These are phyloP conservation scores for Prionace glauca DNA, from an alignment of 2,797 vertebrate genomes.

Conservation along the genomic window DNA sequence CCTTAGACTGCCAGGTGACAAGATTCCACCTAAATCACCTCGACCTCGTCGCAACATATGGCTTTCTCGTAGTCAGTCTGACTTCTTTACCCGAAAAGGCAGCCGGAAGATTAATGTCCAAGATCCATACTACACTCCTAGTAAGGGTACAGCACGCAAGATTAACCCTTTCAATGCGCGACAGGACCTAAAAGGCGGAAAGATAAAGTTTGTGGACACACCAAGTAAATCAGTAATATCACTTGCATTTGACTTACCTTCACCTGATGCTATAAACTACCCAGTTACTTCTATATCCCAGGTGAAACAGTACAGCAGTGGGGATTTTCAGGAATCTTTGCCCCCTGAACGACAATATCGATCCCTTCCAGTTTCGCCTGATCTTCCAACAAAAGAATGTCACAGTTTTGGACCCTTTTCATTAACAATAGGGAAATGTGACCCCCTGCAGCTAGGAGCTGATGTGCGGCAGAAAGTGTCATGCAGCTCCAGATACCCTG, in stretches of 20 bases:
- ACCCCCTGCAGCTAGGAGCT: slow-evolving; percentile 53
- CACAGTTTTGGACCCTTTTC: slow-evolving; percentile 56
- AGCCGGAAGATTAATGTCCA: slow-evolving; percentile 78
- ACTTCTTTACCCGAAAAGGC: slow-evolving; percentile 86
- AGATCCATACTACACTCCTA: slow-evolving; percentile 83
- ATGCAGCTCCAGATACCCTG: slow-evolving; percentile 70
- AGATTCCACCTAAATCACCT: slow-evolving; percentile 87
- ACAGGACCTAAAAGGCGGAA: slow-evolving; percentile 91
- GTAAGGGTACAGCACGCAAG: slow-evolving; percentile 60
- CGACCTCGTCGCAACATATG: slow-evolving; percentile 84
- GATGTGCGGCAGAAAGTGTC: slow-evolving; percentile 63
- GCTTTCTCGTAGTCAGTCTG: slow-evolving; percentile 91
- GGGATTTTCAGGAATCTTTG: slow-evolving; percentile 63
- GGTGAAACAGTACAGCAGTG: slow-evolving; percentile 47
- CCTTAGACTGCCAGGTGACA: slow-evolving; percentile 70
- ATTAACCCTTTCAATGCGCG: slow-evolving; percentile 93
- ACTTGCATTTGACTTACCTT: slow-evolving; percentile 86
- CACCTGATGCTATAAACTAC: slow-evolving; percentile 64
- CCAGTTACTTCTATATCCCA: slow-evolving; percentile 53
- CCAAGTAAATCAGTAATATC: slow-evolving; percentile 96
- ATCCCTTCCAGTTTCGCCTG: slow-evolving; percentile 81
- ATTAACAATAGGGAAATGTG: slow-evolving; percentile 54
- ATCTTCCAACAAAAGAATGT: slow-evolving; percentile 65
- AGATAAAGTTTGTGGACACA: slow-evolving; percentile 89
- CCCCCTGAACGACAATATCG: slow-evolving; percentile 73